Evolutionary conservation across 2,797 vertebrate species (phyloP), one percentile per base, ranked within the genome.

Genomic region (Coracias cyanogaster): DNA sequence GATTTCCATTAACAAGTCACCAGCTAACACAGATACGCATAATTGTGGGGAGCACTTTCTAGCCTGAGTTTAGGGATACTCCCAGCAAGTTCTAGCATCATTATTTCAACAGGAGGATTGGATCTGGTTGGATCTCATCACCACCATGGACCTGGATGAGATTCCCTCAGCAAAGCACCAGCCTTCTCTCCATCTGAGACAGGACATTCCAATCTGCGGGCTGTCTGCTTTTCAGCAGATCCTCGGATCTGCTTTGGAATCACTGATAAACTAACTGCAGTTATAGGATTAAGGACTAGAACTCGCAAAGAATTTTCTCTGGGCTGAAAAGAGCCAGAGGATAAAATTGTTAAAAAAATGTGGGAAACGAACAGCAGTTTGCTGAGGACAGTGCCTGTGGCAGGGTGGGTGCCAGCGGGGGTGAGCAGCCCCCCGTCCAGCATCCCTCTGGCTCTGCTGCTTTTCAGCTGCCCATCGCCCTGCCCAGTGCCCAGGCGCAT

Each of bases 301-400:
- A 73, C 28, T 86, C 48, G 51, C 45, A 84, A 70, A 89, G 33
- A 66, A 58, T 80, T 76, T 77, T 90, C 62, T 51, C 60, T 22
- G 45, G 64, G 74, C 45, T 89, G 67, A 71, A 89, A 87, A 57
- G 21, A 91, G 57, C 29, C 91, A 61, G 48, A 70, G 58, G 33
- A 66, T 66, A 46, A 94, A 92, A 89, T 51, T 61, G 89, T 62
- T 62, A 93, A 62, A 10, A 90, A 83, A 90, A 91, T 10, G 57
- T 5, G 78, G 55, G 52, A 73, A 82, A 37, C 0, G 0, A 77
- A n/a, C 15, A 31, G 5, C 3, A 60, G 1, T 70, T 76, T 93
- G 65, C 58, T 64, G 29, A 82, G 48, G 52, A 48, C 6, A 64
- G 70, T 31, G 66, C 22, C 28, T 17, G n/a, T 17, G 62, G 6